phyloP scores from a whole-genome alignment of 2,797 vertebrate species.

The Pygocentrus nattereri region DNA sequence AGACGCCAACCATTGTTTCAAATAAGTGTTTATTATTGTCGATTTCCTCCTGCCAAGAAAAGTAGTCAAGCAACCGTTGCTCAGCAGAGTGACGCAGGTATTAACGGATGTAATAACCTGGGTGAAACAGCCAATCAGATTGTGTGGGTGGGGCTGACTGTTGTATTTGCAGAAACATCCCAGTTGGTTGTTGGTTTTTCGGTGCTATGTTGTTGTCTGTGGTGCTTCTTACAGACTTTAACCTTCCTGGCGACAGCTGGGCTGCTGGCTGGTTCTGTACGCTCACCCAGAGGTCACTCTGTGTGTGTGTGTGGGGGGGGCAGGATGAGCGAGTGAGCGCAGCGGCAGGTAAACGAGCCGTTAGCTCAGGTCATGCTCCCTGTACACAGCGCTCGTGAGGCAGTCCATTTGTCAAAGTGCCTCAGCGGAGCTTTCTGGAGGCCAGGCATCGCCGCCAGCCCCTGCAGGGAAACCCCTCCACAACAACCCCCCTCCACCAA shows the following conservation, averaged over 20 bases:
- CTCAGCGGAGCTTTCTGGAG: constrained; percentile 69
- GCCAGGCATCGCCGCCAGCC: constrained; percentile 76
- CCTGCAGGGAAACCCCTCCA: constrained; percentile 71
- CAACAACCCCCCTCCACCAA: constrained; percentile 47
- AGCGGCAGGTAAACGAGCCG: constrained; percentile 82
- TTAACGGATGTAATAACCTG: too few species aligned
- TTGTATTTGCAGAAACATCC: too few species aligned
- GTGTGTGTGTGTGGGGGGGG: constrained; percentile 69
- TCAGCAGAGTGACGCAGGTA: too few species aligned
- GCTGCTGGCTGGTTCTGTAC: constrained; percentile 15
- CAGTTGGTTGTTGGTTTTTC: not conserved
- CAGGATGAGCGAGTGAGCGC: constrained; percentile 79
- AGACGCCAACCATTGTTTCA: too few species aligned
- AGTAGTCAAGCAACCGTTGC: too few species aligned
- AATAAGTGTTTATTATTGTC: too few species aligned
- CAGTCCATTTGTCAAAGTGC: constrained; percentile 84
- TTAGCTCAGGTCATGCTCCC: constrained; percentile 76
- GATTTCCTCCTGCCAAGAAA: too few species aligned
- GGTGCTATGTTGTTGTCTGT: constrained; percentile 54
- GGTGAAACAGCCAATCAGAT: too few species aligned
- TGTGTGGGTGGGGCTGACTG: too few species aligned
- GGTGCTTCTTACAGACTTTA: constrained; percentile 36
- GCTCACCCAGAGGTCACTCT: constrained; percentile 19
- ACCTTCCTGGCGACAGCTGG: constrained; percentile 43
- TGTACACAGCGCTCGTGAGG: constrained; percentile 75